Base-by-base conservation (phyloP, 2,888 invertebrate species). In the Flexamia atlantica region DNA sequence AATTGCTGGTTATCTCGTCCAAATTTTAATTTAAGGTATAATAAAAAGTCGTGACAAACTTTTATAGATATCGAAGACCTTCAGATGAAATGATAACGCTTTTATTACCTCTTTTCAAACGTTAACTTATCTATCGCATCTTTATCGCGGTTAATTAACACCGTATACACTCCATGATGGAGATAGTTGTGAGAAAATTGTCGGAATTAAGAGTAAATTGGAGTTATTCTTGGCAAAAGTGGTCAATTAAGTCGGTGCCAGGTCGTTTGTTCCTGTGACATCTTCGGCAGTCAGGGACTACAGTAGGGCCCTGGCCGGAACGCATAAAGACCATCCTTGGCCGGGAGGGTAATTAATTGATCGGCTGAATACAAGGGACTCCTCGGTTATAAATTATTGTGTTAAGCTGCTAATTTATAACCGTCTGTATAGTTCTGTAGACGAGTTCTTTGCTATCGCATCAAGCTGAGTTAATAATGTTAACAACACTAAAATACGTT, bases 151-250 rank as follows among this genome's bases (percentile, higher is more conserved):
- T 23, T 57, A 57, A 57, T 57, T 57, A 57, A 14, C 64, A 28
- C 30, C 30, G 17, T 28, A 64, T 64, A 30, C 64, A 30, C 57
- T 20, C 57, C 20, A 23, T 23, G 64, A 9, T 12, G 64, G 64
- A 14, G 30, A 64, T 64, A 64, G 64, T 64, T 64, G 64, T 28
- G 64, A 64, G 64, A 64, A 64, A 60, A 64, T 57, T 64, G 30
- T 14, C 28, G 64, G 64, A 64, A 64, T 64, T 64, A 64, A 25
- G 30, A 64, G 64, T 64, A 64, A 64, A 64, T 64, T 64, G 64
- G 28, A 64, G 64, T 30, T 64, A 64, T 64, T 28, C 30, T 30
- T 64, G 17, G 64, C 64, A 14, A 23, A 57, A 57, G 64, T 30
- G 28, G 17, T 28, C 64, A 64, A 64, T 64, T 64, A 64, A 17